These are phyloP conservation scores for Procambarus virginalis DNA, from an alignment of 1,140 invertebrate genomes.

Conservation along the genomic window DNA sequence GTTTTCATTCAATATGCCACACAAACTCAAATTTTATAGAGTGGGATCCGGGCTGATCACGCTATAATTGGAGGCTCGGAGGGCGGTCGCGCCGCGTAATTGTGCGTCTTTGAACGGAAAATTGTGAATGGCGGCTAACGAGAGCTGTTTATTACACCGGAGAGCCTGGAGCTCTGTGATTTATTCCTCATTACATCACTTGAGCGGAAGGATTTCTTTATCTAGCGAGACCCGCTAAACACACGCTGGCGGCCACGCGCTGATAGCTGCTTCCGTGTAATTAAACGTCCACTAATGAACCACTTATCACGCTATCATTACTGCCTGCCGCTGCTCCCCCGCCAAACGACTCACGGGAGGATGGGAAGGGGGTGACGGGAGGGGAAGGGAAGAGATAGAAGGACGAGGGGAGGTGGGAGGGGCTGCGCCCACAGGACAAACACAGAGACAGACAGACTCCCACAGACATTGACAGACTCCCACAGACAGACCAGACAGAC, in stretches of 20 bases:
- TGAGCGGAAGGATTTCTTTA: slow-evolving; percentile 58
- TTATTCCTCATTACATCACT: slow-evolving; percentile 42
- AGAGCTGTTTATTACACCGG: slow-evolving; percentile 60
- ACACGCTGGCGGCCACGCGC: slow-evolving; percentile 21
- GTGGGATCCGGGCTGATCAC: slow-evolving; percentile 57
- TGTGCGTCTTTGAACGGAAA: slow-evolving; percentile 66
- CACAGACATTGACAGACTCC: too few relatives aligned
- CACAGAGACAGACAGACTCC: too few relatives aligned
- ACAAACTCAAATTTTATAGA: slow-evolving; percentile 63
- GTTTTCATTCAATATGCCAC: slow-evolving; percentile 64
- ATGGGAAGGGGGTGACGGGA: background rate
- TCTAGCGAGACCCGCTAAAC: slow-evolving; percentile 14
- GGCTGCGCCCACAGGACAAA: background rate
- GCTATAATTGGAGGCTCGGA: slow-evolving; percentile 58
- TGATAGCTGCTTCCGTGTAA: slow-evolving; percentile 42
- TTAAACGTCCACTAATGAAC: slow-evolving; percentile 40
- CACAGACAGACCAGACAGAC: too few relatives aligned
- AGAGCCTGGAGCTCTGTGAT: slow-evolving; percentile 27
- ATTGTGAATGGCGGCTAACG: slow-evolving; percentile 66
- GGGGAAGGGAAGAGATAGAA: background rate
- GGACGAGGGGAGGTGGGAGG: background rate
- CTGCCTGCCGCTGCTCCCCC: background rate
- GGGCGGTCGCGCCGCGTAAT: slow-evolving; percentile 50
- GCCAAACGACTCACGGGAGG: background rate
- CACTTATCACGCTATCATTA: slow-evolving; percentile 16